Conservation (phyloP, 2,797 vertebrate species). For the Acrossocheilus wenchowensis region DNA sequence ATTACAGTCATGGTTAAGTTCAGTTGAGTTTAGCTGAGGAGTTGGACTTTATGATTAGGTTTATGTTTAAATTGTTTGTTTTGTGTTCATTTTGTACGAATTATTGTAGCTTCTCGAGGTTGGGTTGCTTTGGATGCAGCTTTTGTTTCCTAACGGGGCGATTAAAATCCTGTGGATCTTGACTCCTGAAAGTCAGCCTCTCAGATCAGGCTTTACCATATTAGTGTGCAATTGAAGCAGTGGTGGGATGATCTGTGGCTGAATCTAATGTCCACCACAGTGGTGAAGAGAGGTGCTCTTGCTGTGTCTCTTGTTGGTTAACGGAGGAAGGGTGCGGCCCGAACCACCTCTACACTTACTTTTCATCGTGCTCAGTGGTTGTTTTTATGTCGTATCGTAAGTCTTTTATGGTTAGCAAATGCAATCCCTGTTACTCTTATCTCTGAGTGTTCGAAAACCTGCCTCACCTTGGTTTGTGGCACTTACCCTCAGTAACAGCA, state of each 20-base stretch:
- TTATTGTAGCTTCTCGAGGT: background rate
- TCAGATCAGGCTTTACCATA: background rate
- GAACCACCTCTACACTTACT: constrained; percentile 26
- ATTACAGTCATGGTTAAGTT: background rate
- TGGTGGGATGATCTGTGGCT: background rate
- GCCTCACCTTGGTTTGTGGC: constrained; percentile 50
- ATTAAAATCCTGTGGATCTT: background rate
- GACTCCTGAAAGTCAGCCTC: background rate
- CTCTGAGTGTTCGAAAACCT: constrained; percentile 31
- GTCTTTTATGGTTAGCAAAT: constrained; percentile 46
- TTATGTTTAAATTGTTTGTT: background rate
- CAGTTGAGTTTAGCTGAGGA: background rate
- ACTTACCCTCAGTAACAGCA: constrained; percentile 35
- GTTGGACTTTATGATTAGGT: background rate
- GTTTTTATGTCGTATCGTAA: constrained; percentile 27
- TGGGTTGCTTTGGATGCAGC: background rate
- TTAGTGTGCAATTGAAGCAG: background rate
- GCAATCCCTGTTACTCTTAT: constrained; percentile 43
- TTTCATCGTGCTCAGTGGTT: constrained; percentile 20
- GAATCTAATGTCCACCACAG: constrained; percentile 25
- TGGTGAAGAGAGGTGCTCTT: background rate
- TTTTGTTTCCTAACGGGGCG: background rate
- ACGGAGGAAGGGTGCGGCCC: background rate
- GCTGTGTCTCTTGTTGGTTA: constrained; percentile 12
- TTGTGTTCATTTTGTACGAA: background rate